Evolutionary conservation across 1,140 invertebrate genomes (phyloP).

Genomic region (Trachelipus rathkii): DNA sequence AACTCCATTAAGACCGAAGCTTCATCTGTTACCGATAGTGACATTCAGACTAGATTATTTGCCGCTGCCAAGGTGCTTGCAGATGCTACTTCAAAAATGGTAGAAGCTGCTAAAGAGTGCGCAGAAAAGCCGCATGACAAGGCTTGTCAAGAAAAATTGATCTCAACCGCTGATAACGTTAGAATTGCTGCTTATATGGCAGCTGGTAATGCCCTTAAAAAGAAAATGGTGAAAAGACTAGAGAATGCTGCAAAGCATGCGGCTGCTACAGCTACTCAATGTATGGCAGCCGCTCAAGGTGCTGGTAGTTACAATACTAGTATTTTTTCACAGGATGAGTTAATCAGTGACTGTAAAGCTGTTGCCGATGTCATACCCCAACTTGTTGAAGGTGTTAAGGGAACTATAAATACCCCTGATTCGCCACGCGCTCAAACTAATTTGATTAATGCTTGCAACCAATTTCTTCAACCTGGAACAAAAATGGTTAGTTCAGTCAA

Average conservation of each 20-base stretch:
- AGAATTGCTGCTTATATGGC: slow-evolving; percentile 80
- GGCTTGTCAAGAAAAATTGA: slow-evolving; percentile 67
- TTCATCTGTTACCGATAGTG: slow-evolving; percentile 77
- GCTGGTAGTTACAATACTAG: slow-evolving; percentile 68
- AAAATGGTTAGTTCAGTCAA: slow-evolving; percentile 65
- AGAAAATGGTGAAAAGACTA: slow-evolving; percentile 66
- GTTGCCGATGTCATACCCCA: slow-evolving; percentile 75
- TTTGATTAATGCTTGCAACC: slow-evolving; percentile 80
- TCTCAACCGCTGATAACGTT: slow-evolving; percentile 84
- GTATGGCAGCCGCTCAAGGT: slow-evolving; percentile 71
- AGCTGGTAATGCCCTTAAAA: slow-evolving; percentile 70
- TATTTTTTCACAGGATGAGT: slow-evolving; percentile 62
- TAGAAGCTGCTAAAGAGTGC: slow-evolving; percentile 90
- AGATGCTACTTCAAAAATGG: slow-evolving; percentile 91
- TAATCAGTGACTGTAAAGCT: slow-evolving; percentile 69
- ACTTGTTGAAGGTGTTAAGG: slow-evolving; percentile 75
- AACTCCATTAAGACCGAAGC: slow-evolving; percentile 79
- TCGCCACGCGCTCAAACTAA: slow-evolving; percentile 71
- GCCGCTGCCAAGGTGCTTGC: slow-evolving; percentile 89
- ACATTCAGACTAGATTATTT: slow-evolving; percentile 80
- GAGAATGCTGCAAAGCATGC: slow-evolving; percentile 74
- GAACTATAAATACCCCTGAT: slow-evolving; percentile 65
- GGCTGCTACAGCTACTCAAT: slow-evolving; percentile 81
- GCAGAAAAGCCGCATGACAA: slow-evolving; percentile 76
- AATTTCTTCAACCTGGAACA: slow-evolving; percentile 66